Evolutionary conservation across 2,797 vertebrate species (phyloP).

Genomic region (Poliocrania exsul): DNA sequence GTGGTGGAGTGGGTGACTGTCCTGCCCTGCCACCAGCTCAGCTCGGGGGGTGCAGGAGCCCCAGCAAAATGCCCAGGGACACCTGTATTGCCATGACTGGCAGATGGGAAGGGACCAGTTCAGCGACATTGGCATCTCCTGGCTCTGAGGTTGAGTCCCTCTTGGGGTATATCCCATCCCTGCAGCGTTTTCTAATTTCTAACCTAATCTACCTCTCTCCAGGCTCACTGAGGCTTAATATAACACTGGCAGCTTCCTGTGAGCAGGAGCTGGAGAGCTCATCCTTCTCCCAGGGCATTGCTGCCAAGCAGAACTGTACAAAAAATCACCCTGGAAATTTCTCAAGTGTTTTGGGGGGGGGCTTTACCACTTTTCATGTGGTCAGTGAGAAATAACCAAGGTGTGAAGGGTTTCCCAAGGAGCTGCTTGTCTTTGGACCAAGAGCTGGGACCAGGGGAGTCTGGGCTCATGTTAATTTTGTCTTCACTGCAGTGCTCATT

Average conservation of each 20-base stretch:
- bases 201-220: not conserved
- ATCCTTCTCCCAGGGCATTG: not conserved
- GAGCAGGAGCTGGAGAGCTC: not conserved
- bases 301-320: not conserved
- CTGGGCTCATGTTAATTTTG: not conserved
- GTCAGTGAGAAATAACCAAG: not conserved
- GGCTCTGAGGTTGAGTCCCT: not conserved
- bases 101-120: not conserved
- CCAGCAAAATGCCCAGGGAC: rapidly evolving
- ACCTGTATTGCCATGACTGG: rapidly evolving
- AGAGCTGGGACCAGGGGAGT: not conserved
- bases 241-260: not conserved
- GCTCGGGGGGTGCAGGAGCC: rapidly evolving
- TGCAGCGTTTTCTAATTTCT: not conserved
- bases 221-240: conserved; percentile 9
- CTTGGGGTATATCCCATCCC: not conserved
- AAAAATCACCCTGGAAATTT: not conserved
- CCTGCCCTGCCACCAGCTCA: not conserved
- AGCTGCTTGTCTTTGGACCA: not conserved
- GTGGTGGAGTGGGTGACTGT: rapidly evolving
- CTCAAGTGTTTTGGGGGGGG: not conserved
- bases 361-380: not conserved
- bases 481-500: not conserved
- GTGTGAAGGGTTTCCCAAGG: not conserved
- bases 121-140: rapidly evolving